Conservation (phyloP, 2,797 vertebrate genomes). For the Rhinophrynus dorsalis region DNA sequence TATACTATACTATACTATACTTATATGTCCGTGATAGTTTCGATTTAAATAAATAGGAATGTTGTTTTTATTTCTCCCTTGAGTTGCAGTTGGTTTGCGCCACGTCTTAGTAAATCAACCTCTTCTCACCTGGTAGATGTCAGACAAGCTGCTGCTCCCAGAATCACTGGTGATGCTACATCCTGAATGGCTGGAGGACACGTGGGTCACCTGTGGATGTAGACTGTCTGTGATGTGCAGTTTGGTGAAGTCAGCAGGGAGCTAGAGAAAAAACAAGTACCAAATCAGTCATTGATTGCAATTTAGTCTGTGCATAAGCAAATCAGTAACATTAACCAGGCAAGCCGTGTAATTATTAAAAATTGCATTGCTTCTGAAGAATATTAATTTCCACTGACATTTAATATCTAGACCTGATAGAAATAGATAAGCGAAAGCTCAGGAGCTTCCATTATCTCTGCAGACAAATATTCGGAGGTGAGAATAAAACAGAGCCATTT, state of each 20-base stretch:
- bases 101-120: too few species aligned
- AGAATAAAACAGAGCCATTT: background rate
- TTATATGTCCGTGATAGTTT: too few species aligned
- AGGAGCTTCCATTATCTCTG: background rate
- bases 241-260: conserved; percentile 98
- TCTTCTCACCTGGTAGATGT: conserved; percentile 96
- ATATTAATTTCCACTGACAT: background rate
- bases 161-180: conserved; percentile 99
- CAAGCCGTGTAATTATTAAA: background rate
- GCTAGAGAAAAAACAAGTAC: conserved; percentile 75
- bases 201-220: conserved; percentile 98
- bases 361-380: background rate
- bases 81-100: too few species aligned
- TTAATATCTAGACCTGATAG: background rate
- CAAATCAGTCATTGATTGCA: conserved; percentile 50
- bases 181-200: conserved; percentile 98
- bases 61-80: too few species aligned
- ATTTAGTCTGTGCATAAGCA: background rate
- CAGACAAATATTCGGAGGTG: background rate
- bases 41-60: too few species aligned
- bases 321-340: background rate
- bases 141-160: conserved; percentile 99
- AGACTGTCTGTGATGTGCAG: conserved; percentile 97
- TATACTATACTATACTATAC: too few species aligned
- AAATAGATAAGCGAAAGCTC: background rate